Evolutionary conservation across 2,888 invertebrate species (phyloP), one percentile per base, ranked within the genome.

Genomic region (Perdita meconis): DNA sequence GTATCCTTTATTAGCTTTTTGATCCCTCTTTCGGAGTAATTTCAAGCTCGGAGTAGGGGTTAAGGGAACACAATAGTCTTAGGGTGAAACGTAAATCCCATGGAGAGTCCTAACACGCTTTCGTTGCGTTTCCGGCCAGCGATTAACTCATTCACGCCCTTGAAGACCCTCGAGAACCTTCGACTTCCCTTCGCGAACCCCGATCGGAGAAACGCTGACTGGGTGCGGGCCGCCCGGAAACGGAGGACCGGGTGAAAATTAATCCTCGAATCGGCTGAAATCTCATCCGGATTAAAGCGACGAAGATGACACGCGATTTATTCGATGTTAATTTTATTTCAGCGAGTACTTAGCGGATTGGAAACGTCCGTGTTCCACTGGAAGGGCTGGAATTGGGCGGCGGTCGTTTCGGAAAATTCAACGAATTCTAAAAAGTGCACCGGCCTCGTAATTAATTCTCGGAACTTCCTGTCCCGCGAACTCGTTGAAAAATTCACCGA

Each of bases 141-240:
- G 84, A 84, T 86, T 85, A 86, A 85, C 82, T 86, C 84, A 81
- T 81, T 82, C 61, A 72, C 65, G 50, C 51, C 73, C 73, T 68
- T 77, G 72, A 80, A 82, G 76, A 78, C 78, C 73, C 75, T 72
- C 67, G 77, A 67, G 77, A 86, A 75, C 73, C 55, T 79, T 56
- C 74, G 68, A 68, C 47, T 77, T 34, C 70, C 42, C 26, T 56
- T 22, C 24, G 30, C 19, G 59, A 64, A 57, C 34, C 59, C 44
- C 16, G 60, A 53, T 6, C 51, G 10, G 19, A 51, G 76, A 84
- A 84, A 80, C 65, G 84, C 84, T 84, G 84, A 84, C 63, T 73
- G 51, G 66, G 61, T 56, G 65, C 51, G 76, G 77, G 38, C 34
- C 71, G 56, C 60, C 56, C 53, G 71, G 63, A 77, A 84, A 59